Percentiles rank a stretch among this genome's conserved stretches.
phyloP scores from a whole-genome alignment of 2,797 vertebrate species.

The Notolepis coatsorum region DNA sequence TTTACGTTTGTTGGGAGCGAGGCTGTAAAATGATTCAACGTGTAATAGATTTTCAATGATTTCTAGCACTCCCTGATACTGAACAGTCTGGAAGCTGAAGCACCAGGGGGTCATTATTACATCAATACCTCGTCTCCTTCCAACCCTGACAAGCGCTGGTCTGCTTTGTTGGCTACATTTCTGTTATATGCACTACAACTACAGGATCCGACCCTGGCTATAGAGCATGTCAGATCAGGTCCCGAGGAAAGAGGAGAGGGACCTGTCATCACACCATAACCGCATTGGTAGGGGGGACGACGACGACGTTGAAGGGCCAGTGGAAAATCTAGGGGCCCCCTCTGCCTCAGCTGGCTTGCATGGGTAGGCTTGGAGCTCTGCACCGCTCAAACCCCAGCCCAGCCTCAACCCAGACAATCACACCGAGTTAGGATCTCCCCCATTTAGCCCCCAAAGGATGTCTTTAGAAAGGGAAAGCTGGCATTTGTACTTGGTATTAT shows the following conservation, averaged over 20 bases:
- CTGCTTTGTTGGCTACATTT: constrained; percentile 9
- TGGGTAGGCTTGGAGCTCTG: constrained; percentile 1
- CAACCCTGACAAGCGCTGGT: constrained; percentile 10
- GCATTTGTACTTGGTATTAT: constrained; percentile 18
- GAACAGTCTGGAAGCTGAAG: constrained; percentile 13
- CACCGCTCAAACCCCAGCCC: constrained; percentile 10
- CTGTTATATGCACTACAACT: neutral
- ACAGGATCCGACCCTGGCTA: constrained; percentile 5
- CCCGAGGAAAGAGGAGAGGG: neutral
- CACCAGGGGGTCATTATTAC: constrained; percentile 26
- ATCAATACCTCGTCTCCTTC: constrained; percentile 10
- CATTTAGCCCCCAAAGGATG: constrained; percentile 26
- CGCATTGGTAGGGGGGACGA: neutral
- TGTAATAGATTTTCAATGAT: constrained; percentile 17
- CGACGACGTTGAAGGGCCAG: constrained; percentile 1
- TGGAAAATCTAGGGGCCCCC: neutral
- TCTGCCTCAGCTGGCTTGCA: neutral
- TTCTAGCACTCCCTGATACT: neutral
- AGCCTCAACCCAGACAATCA: constrained; percentile 34
- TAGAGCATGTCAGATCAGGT: constrained; percentile 20
- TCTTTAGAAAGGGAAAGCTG: constrained; percentile 22
- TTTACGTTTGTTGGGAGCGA: constrained; percentile 3
- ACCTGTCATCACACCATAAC: neutral
- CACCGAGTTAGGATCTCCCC: constrained; percentile 24
- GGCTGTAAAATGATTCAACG: constrained; percentile 6